A percentile compares a stretch with the other conserved stretches of the same genome.
Conservation (phyloP, 2,797 vertebrate genomes). For the Champsocephalus gunnari region DNA sequence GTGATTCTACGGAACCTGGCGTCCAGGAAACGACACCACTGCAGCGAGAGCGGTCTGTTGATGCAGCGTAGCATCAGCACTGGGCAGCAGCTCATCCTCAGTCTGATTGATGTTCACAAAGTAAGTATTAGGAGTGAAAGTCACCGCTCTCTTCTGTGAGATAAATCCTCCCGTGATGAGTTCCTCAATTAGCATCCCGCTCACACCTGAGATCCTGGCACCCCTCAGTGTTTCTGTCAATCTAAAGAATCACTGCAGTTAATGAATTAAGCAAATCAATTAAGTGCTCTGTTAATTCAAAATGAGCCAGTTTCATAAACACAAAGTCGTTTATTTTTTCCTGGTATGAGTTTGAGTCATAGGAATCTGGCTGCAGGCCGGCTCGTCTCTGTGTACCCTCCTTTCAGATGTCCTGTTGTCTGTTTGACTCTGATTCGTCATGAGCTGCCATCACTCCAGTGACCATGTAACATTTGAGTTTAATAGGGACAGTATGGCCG, state of each 20-base stretch:
- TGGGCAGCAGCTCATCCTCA: slow-evolving; percentile 20
- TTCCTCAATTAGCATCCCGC: slow-evolving; percentile 59
- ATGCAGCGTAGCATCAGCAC: slow-evolving; percentile 10
- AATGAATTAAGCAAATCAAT: slow-evolving; percentile 79
- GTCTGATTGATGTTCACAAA: slow-evolving; percentile 58
- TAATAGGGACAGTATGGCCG: slow-evolving; percentile 20
- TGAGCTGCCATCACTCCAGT: slow-evolving; percentile 39
- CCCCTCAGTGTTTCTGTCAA: slow-evolving; percentile 60
- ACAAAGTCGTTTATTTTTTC: slow-evolving; percentile 22
- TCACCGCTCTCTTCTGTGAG: slow-evolving; percentile 45
- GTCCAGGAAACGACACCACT: slow-evolving; percentile 3
- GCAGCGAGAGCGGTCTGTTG: slow-evolving; percentile 23
- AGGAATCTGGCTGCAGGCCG: neutral
- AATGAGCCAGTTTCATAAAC: slow-evolving; percentile 66
- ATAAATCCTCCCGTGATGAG: slow-evolving; percentile 57
- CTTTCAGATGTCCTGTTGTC: slow-evolving; percentile 10
- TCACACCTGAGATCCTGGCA: slow-evolving; percentile 69
- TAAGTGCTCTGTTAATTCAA: slow-evolving; percentile 71
- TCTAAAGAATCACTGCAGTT: slow-evolving; percentile 64
- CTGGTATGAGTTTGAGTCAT: slow-evolving; percentile 31
- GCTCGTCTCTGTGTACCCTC: slow-evolving; percentile 12
- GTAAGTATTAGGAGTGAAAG: slow-evolving; percentile 52
- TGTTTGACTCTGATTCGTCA: slow-evolving; percentile 53
- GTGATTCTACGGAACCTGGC: neutral
- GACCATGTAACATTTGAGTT: slow-evolving; percentile 47